Base-by-base conservation (phyloP, 1,140 invertebrate species). In the Ostrea edulis region DNA sequence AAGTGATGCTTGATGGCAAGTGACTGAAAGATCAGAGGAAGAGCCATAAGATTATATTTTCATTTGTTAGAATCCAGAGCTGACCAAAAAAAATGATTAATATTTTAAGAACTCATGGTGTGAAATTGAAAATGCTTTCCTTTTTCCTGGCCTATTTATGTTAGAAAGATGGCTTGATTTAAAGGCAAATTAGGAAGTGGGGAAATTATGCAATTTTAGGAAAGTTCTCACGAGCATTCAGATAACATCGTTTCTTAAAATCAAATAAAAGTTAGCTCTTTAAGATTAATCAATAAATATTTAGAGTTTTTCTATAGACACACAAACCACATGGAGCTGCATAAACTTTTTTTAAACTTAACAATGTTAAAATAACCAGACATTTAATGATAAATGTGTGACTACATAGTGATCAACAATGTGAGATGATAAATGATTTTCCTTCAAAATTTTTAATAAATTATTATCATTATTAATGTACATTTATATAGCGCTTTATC, bases 21-120 rank as follows among this genome's bases (percentile, higher is more conserved):
- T 71, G 22, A 29, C 68, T 71, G 68, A 29, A 71, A 71, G 68
- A 71, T 29, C 68, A 71, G 12, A 71, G 25, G 68, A 71, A 25
- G 29, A 12, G 22, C 14, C 22, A 71, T 12, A 29, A 71, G 22
- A 35, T 71, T 29, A 44, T 44, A 44, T 44, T 44, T 44, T 44
- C 35, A 44, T 44, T 5, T 2, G 35, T 44, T 44, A 44, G 35
- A 44, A 44, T 44, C 12, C 29, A 14, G 25, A 71, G 68, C 29
- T 71, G 22, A 71, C 22, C n/a, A n/a, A n/a, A 71, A 71, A 71
- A 44, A 2, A 58, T 58, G 55, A 58, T 58, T 20, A 58, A 58
- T 58, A 58, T 20, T 58, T 58, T 58, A 58, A 58, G 55, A 58
- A 17, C 20, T 58, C 55, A 58, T 58, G 14, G 55, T 58, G 55